A percentile compares a stretch with the other conserved stretches of the same genome.
Conservation (phyloP, 2,888 invertebrate genomes). For the Synergus umbraculus region DNA sequence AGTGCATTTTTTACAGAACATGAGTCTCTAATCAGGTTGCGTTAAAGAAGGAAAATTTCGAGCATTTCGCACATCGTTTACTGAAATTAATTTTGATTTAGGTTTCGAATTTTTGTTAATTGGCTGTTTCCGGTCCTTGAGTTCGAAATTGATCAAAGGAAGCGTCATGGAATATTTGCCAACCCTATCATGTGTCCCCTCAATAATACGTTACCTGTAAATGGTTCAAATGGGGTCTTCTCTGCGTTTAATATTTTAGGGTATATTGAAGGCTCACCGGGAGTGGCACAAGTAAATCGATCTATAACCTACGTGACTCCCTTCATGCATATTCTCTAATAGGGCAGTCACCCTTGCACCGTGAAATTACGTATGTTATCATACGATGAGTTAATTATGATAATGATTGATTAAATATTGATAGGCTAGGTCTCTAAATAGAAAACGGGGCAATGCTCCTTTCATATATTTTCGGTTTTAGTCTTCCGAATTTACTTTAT, state of each 20-base stretch:
- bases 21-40: not conserved
- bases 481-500: too few relatives aligned
- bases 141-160: slow-evolving; percentile 12
- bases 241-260: slow-evolving; percentile 24
- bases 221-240: slow-evolving; percentile 7
- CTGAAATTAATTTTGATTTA: not conserved
- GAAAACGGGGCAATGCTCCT: not conserved
- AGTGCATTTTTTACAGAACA: not conserved
- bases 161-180: not conserved
- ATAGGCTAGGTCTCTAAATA: not conserved
- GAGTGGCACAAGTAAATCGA: slow-evolving; percentile 2
- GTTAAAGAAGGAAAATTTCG: not conserved
- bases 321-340: not conserved
- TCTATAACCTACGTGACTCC: not conserved
- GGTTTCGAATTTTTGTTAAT: not conserved
- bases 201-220: slow-evolving; percentile 11
- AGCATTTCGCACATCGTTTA: not conserved
- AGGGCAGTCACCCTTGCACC: not conserved
- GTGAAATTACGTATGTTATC: not conserved
- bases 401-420: not conserved
- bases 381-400: not conserved
- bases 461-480: not conserved
- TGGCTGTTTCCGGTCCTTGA: slow-evolving; percentile 3
- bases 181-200: not conserved
- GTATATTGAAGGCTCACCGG: not conserved